phyloP scores from a whole-genome alignment of 2,888 invertebrate species.

The Cerceris ruficornis region DNA sequence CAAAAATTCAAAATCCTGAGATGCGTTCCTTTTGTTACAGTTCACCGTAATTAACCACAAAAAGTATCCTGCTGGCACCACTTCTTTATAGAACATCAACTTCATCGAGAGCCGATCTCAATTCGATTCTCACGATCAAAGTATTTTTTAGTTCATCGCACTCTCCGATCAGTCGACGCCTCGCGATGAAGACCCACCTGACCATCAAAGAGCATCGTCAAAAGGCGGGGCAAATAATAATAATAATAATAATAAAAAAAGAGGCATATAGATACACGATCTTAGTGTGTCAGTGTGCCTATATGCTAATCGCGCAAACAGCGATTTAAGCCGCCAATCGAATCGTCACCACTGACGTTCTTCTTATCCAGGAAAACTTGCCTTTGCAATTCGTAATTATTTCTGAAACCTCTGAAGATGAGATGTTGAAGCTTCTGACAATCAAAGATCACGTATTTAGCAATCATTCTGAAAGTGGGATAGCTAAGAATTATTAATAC shows the following conservation, averaged over 20 bases:
- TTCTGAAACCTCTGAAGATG: constrained; percentile 23
- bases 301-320: constrained; percentile 76
- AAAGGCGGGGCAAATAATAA: constrained; percentile 16
- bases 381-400: constrained; percentile 42
- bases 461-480: too few relatives aligned
- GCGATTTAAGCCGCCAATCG: constrained; percentile 36
- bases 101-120: too few relatives aligned
- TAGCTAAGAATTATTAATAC: too few relatives aligned
- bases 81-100: too few relatives aligned
- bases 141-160: not conserved
- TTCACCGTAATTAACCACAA: too few relatives aligned
- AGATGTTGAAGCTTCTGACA: too few relatives aligned
- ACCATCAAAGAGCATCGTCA: not conserved
- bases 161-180: constrained; percentile 9
- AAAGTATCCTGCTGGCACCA: too few relatives aligned
- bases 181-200: not conserved
- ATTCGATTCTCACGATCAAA: not conserved
- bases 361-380: constrained; percentile 4
- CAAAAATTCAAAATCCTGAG: too few relatives aligned
- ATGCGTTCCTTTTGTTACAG: too few relatives aligned
- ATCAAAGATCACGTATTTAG: too few relatives aligned
- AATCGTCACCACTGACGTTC: constrained; percentile 33
- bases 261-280: constrained; percentile 69
- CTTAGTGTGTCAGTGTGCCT: constrained; percentile 80
- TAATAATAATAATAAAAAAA: too few relatives aligned